Evolutionary conservation across 2,888 invertebrate species (phyloP).

Genomic region (Drosophila pegasa): DNA sequence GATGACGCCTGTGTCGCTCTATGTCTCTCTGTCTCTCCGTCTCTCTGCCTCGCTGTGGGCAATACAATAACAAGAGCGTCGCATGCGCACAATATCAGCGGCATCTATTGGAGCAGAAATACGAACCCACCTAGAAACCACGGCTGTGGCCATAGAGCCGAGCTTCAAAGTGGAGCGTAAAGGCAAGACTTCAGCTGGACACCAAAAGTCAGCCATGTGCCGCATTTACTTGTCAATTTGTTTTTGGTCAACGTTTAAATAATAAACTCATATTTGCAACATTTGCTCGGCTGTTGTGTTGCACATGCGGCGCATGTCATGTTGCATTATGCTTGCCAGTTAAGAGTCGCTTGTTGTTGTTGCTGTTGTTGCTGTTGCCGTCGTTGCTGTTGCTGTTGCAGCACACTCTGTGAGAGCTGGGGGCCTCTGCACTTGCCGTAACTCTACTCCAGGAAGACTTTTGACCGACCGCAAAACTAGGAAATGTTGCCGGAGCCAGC

Average conservation of each 20-base stretch:
- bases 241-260: constrained; percentile 82
- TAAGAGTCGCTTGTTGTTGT: constrained; percentile 18
- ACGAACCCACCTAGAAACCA: constrained; percentile 71
- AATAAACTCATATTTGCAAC: constrained; percentile 82
- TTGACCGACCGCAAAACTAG: constrained; percentile 78
- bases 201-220: constrained; percentile 68
- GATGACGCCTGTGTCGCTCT: constrained; percentile 63
- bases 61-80: constrained; percentile 59
- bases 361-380: constrained; percentile 14
- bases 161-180: constrained; percentile 15
- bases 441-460: constrained; percentile 80
- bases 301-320: constrained; percentile 81
- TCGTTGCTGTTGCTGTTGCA: constrained; percentile 16
- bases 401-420: constrained; percentile 41
- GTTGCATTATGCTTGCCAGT: constrained; percentile 73
- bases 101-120: constrained; percentile 78
- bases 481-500: constrained; percentile 60
- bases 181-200: constrained; percentile 28
- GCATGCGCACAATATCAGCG: constrained; percentile 59
- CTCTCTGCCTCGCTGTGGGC: neutral
- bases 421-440: constrained; percentile 72
- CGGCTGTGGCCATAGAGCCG: constrained; percentile 37
- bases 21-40: constrained; percentile 19
- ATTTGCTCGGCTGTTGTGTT: constrained; percentile 67
- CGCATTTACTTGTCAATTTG: constrained; percentile 81